Evolutionary conservation across 2,113 vertebrate genomes (phyloP), one percentile per base, ranked within the genome.

Genomic region (Pardalotus punctatus): DNA sequence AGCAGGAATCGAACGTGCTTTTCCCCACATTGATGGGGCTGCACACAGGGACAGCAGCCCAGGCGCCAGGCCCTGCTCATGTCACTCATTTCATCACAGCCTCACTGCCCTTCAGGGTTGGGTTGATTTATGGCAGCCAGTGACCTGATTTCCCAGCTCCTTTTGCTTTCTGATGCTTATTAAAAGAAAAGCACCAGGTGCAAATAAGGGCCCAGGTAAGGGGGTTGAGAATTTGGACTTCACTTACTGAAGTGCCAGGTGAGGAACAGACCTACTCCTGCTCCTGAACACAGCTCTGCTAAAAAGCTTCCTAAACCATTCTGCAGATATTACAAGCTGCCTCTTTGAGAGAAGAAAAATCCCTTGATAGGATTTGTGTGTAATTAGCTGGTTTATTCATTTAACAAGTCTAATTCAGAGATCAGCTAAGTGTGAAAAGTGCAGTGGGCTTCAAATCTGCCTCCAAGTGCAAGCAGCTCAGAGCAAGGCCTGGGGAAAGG

Each of bases 301-400:
- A 33, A 77, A 85, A 74, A 42, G 31, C 89, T 38, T 79, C 40
- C 70, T 23, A 50, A 92, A 42, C 14, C 51, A 2, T 27, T 27
- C 38, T 71, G 79, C 72, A 70, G 62, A 3, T 5, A 40, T 6
- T 54, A 51, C 29, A 74, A 35, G 56, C 79, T 53, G 53, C 90
- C 64, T 70, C 90, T 67, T 29, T 1, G 79, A 90, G 50, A 70
- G 65, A 35, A 16, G 61, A 95, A 93, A 96, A 95, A 95, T 90
- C 90, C 85, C 94, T 78, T 93, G 92, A 86, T 88, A 94, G 94
- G 94, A 96, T 96, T 97, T 94, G 62, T 43, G 90, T 71, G 85
- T 80, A 96, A 97, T 97, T 95, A 97, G 87, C 90, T 92, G 76
- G 81, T 96, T 96, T 81, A 95, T 90, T 96, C 92, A 70, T 97